A percentile compares a stretch with the other conserved stretches of the same genome.
Evolutionary conservation across 2,888 invertebrate species (phyloP).

Genomic region (Chesias legatella): DNA sequence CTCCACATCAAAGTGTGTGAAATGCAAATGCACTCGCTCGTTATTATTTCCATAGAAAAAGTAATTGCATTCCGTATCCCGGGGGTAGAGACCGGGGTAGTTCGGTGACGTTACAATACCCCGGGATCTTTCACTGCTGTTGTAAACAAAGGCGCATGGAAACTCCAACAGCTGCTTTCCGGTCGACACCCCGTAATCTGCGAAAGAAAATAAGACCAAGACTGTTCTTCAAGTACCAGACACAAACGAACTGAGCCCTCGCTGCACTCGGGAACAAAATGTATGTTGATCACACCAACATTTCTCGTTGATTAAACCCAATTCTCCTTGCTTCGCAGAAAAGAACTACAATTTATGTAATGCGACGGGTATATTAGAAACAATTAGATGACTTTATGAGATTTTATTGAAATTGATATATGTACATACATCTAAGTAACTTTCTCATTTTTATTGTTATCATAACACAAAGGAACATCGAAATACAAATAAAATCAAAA

Average conservation of each 20-base stretch:
- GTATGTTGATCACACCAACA: too few species aligned
- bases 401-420: too few species aligned
- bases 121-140: conserved; percentile 87
- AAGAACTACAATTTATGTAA: too few species aligned
- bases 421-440: not conserved
- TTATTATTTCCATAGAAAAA: conserved; percentile 90
- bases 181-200: conserved; percentile 93
- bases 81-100: conserved; percentile 93
- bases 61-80: conserved; percentile 95
- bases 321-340: too few species aligned
- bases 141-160: conserved; percentile 94
- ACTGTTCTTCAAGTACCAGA: too few species aligned
- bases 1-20: conserved; percentile 96
- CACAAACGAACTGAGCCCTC: too few species aligned
- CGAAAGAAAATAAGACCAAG: conserved; percentile 34
- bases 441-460: not conserved
- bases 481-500: conserved; percentile 18
- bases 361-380: too few species aligned
- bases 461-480: conserved; percentile 1
- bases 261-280: too few species aligned
- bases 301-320: too few species aligned
- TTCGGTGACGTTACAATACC: conserved; percentile 94
- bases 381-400: too few species aligned
- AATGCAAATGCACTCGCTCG: conserved; percentile 90
- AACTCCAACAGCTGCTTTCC: conserved; percentile 88